Percentiles rank a stretch among this genome's conserved stretches.
These are phyloP conservation scores for Apamea anceps DNA, from an alignment of 2,888 invertebrate species.

Conservation along the genomic window DNA sequence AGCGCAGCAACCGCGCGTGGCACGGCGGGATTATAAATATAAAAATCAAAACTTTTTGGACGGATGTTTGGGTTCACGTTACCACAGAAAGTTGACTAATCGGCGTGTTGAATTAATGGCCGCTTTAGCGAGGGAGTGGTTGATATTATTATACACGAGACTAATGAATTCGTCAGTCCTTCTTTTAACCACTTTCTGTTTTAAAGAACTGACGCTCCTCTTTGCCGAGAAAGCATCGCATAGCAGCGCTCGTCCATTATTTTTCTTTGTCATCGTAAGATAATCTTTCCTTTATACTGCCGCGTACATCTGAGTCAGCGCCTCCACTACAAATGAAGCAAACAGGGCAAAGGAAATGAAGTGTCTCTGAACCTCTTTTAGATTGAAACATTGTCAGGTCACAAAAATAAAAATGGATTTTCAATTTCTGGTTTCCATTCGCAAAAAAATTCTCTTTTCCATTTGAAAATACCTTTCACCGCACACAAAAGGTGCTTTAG, in stretches of 20 bases:
- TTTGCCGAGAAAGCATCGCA: conserved; percentile 23
- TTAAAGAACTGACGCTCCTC: not conserved
- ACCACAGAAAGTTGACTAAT: conserved; percentile 59
- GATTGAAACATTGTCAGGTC: conserved; percentile 1
- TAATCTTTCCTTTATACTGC: conserved; percentile 42
- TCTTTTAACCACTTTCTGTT: not conserved
- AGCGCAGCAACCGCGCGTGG: conserved; percentile 60
- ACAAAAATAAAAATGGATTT: conserved; percentile 16
- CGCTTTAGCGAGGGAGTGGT: conserved; percentile 51
- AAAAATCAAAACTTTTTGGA: conserved; percentile 54
- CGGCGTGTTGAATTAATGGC: conserved; percentile 22
- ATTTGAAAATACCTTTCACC: conserved; percentile 1
- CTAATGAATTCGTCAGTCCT: conserved; percentile 11
- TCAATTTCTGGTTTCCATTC: not conserved
- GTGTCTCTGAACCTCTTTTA: conserved; percentile 25
- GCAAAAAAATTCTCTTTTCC: not conserved
- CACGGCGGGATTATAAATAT: conserved; percentile 63
- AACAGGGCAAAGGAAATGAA: conserved; percentile 46
- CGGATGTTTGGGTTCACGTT: conserved; percentile 61
- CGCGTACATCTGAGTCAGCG: conserved; percentile 18
- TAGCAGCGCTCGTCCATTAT: conserved; percentile 26
- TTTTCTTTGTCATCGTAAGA: conserved; percentile 40
- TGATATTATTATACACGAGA: conserved; percentile 18
- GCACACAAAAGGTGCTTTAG: conserved; percentile 2
- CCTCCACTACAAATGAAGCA: conserved; percentile 31